Base-by-base conservation (phyloP, 2,113 vertebrate species). In the Ovis canadensis region DNA sequence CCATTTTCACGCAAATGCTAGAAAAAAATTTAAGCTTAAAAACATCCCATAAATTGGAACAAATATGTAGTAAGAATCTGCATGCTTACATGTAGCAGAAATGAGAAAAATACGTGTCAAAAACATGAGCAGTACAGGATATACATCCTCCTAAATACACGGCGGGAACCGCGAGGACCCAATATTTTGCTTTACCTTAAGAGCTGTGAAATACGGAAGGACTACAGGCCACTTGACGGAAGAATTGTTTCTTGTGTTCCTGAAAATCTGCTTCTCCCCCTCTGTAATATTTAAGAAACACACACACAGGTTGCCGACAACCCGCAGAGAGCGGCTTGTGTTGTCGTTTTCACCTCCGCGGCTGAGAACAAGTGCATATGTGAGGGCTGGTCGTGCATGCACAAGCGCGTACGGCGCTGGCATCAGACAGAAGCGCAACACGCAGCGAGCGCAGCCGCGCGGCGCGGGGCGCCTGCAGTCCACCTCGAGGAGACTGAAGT, bases 281-380 rank as follows among this genome's bases (percentile, higher is more conserved):
- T 93, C 78, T 97, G 96, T 97, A 98, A 60, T 98, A 97, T 97
- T 98, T 96, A 94, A 98, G 92, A 98, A 95, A 97, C 90, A 98
- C 97, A 97, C 95, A 88, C 94, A 64, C 96, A 78, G 96, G 98
- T 96, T 97, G 98, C 97, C 19, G 96, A 96, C 97, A 96, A 96
- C 93, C 93, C 97, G 33, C 16, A 85, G 87, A 96, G 97, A 96
- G 96, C 98, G 97, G 98, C 98, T 98, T 96, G 98, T 98, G 98
- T 98, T 98, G 97, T 97, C 50, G 92, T 97, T 98, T 95, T 95
- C 98, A 89, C 97, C 57, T 98, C 96, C 90, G 92, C 94, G 97
- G 98, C 98, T 98, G 98, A 96, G 98, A 98, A 98, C 78, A 95
- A 97, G 98, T 97, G 98, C 98, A 97, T 98, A 98, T 98, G 98